Conservation (phyloP, 2,888 invertebrate species). For the Sesia apiformis region DNA sequence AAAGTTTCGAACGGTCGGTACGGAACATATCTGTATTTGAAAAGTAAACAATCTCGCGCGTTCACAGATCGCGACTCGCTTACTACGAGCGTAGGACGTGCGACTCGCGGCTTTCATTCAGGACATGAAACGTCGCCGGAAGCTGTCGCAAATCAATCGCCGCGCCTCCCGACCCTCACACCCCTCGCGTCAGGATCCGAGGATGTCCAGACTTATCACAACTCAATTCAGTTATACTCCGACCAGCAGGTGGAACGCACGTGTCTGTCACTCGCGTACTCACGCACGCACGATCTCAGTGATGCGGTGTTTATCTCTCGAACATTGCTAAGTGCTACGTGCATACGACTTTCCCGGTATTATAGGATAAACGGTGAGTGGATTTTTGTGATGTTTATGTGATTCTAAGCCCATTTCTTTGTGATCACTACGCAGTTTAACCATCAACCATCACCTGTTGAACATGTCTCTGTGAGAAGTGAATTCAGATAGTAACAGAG, state of each 20-base stretch:
- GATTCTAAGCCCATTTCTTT: conserved; percentile 1
- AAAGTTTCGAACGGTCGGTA: no score
- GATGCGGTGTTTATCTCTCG: conserved; percentile 47
- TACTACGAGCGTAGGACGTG: conserved; percentile 20
- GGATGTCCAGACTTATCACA: conserved; percentile 32
- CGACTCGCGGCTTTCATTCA: conserved; percentile 41
- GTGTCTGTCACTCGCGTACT: conserved; percentile 19
- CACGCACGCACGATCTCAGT: conserved; percentile 32
- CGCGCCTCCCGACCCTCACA: conserved; percentile 27
- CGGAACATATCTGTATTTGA: no score
- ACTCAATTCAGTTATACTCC: conserved; percentile 30
- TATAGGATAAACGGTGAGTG: conserved; percentile 33
- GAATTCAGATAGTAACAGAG: no score
- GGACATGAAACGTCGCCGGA: conserved; percentile 43
- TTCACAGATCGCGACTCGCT: not conserved
- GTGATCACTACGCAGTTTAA: conserved; percentile 3
- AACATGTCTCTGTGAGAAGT: not conserved
- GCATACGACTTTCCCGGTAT: conserved; percentile 9
- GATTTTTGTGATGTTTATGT: not conserved
- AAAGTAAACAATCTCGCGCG: no score
- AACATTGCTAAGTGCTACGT: conserved; percentile 32
- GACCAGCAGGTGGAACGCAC: conserved; percentile 28
- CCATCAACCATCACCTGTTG: conserved; percentile 6
- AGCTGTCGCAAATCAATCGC: conserved; percentile 61
- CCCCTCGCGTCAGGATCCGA: conserved; percentile 27